These are phyloP conservation scores for Agrochola litura DNA, from an alignment of 2,888 invertebrate species.

Conservation along the genomic window DNA sequence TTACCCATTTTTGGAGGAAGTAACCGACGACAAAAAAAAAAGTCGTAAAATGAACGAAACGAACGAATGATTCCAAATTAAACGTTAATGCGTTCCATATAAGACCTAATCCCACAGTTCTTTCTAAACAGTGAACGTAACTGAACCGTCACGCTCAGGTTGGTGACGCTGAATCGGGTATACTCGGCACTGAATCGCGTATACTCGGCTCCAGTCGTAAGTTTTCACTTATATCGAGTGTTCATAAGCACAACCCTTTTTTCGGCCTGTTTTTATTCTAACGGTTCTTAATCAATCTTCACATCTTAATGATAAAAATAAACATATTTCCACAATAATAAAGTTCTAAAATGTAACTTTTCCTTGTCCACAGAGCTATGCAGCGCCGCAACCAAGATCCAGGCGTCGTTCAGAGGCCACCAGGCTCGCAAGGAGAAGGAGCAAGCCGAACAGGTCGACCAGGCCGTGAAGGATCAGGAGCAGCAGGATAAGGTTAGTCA, in stretches of 20 bases:
- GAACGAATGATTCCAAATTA: not conserved
- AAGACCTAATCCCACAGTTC: not conserved
- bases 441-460: constrained; percentile 65
- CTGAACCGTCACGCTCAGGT: too few relatives aligned
- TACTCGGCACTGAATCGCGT: too few relatives aligned
- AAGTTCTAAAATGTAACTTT: constrained; percentile 34
- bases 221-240: too few relatives aligned
- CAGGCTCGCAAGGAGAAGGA: constrained; percentile 94
- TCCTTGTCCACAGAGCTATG: constrained; percentile 92
- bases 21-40: too few relatives aligned
- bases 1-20: too few relatives aligned
- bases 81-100: not conserved
- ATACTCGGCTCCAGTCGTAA: too few relatives aligned
- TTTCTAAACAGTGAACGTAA: too few relatives aligned
- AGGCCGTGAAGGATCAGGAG: constrained; percentile 90
- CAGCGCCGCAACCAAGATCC: constrained; percentile 96
- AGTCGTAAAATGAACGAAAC: too few relatives aligned
- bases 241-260: too few relatives aligned
- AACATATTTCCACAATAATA: not conserved
- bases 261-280: not conserved
- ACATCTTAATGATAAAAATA: not conserved
- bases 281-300: not conserved
- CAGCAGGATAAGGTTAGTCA: constrained; percentile 81
- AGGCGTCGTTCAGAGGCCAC: constrained; percentile 97
- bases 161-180: not conserved